Base-by-base conservation (phyloP, 2,113 vertebrate genomes). In the Hemibagrus wyckioides region DNA sequence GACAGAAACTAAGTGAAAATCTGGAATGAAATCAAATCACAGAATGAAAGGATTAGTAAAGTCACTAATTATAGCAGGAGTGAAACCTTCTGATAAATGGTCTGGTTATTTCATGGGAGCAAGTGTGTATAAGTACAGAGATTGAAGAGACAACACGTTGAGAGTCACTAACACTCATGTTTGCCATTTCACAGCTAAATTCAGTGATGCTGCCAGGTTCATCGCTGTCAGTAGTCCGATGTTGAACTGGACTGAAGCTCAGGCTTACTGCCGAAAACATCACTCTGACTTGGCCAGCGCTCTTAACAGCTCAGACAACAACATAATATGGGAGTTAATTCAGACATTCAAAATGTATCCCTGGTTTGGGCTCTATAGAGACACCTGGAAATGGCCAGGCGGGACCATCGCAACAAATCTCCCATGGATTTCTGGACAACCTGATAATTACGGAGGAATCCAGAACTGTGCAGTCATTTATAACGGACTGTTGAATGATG, bases 371-470 rank as follows among this genome's bases (percentile, higher is more conserved):
- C 9, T 80, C 2, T 89, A n/a, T 0, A 73, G 88, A 73, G 75
- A 89, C 2, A 11, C 8, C 2, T 86, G 85, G 81, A 86, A 86
- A 73, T 89, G 88, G 88, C 77, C 88, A 48, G 87, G 86, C 59
- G 19, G 13, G 25, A 83, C 54, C 23, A 69, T 19, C 6, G 79
- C 59, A 19, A 54, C 67, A 44, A 30, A 19, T 44, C 2, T 67
- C 25, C 21, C 23, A n/a, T 86, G 88, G 71, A 41, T 2, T 21
- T 7, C 57, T 63, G 14, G 39, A 33, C 14, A 59, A 6, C 85
- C 85, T 33, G 21, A 79, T 59, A 73, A 85, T 6, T 3, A 0
- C 2, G 11, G 17, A 13, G 14, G 61, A 3, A 8, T 21, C 0
- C 52, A 14, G 2, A 48, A 76, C 54, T 89, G 88, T 52, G 87